Base-by-base conservation (phyloP, 2,888 invertebrate species). In the Drosophila emarginata region DNA sequence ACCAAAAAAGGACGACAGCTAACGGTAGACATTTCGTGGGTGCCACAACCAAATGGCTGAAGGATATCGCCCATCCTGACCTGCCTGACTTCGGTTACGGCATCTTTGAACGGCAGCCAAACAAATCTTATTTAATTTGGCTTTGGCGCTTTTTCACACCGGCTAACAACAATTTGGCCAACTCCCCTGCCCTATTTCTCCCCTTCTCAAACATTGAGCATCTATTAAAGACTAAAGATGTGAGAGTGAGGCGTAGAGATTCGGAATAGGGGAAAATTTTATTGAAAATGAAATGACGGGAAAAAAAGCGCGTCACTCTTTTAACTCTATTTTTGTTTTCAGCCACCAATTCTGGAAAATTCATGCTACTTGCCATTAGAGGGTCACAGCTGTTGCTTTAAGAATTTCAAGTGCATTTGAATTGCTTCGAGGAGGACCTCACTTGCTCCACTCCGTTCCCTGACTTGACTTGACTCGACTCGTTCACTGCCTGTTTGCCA, bases 121-220 rank as follows among this genome's bases (percentile, higher is more conserved):
- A 84, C 88, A 84, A 88, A 84, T 84, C 88, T 84, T 84, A 84
- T 86, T 84, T 84, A 84, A 84, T 84, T 84, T 84, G 88, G 80
- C 80, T 84, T 87, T 79, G 86, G 72, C 80, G 83, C 74, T 73
- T 83, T 57, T 72, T 72, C 74, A 73, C 74, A 72, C 81, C 79
- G 45, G 45, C 45, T 21, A 45, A 45, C 45, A 87, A 73, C 72
- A 62, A 87, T 64, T 61, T 67, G 63, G 54, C 67, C 21, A 26
- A 15, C 65, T 58, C 28, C 32, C 32, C 54, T 21, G 52, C 51
- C 57, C 37, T 32, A 2, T 9, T 32, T 32, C 11, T 63, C 21
- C 50, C 7, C 26, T 40, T 40, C 18, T 1, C 32, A n/a, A n/a
- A n/a, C 32, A 32, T 32, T 32, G 1, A 9, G 9, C 15, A 15